A percentile compares a stretch with the other conserved stretches of the same genome.
Evolutionary conservation across 2,888 invertebrate genomes (phyloP).

Genomic region (Mythimna lalbum): DNA sequence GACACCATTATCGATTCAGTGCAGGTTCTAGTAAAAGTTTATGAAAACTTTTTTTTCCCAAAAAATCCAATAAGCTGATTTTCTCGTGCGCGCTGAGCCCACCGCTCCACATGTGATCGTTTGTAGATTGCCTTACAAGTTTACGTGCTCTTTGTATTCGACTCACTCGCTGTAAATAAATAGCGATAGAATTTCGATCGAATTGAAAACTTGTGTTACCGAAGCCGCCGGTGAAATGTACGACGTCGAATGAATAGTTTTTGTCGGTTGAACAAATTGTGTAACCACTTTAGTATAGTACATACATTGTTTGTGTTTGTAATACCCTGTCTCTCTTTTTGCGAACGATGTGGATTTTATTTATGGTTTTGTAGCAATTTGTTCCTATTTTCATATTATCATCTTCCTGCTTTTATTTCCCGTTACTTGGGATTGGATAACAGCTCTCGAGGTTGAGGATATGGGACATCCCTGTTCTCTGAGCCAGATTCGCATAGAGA

Average conservation of each 20-base stretch:
- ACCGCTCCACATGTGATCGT: conserved; percentile 44
- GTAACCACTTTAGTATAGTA: conserved; percentile 9
- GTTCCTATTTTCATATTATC: not conserved
- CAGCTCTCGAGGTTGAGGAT: too few relatives aligned
- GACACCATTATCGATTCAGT: conserved; percentile 49
- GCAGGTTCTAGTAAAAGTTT: conserved; percentile 49
- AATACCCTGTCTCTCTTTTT: not conserved
- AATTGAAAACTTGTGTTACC: conserved; percentile 60
- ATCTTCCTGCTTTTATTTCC: not conserved
- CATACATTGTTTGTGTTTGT: conserved; percentile 21
- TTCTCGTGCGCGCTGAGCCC: conserved; percentile 29
- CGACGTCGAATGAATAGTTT: conserved; percentile 48
- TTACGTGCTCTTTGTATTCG: conserved; percentile 60
- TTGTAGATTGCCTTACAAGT: conserved; percentile 52
- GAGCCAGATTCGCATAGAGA: too few relatives aligned
- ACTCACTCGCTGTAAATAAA: conserved; percentile 57
- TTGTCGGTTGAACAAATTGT: conserved; percentile 42
- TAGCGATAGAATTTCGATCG: conserved; percentile 56
- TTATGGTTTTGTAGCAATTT: not conserved
- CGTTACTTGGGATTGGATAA: not conserved
- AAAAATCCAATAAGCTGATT: conserved; percentile 51
- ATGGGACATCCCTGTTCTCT: too few relatives aligned
- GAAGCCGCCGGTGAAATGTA: conserved; percentile 44
- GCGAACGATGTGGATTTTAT: not conserved
- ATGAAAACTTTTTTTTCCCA: conserved; percentile 52